Conservation (phyloP, 2,888 invertebrate species). For the Mongoloraphidia duomilia region DNA sequence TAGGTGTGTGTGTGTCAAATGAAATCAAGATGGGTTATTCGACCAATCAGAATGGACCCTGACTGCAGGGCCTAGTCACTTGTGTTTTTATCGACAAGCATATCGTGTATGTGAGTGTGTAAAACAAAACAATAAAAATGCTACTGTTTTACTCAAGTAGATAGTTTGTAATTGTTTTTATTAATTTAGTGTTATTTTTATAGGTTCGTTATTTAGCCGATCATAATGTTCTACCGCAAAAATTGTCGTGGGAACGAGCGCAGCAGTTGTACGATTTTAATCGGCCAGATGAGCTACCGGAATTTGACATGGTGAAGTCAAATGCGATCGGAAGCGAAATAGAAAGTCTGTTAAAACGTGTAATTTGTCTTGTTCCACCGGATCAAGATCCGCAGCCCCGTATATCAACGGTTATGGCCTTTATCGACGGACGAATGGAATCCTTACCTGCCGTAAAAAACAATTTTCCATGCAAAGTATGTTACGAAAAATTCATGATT, state of each 20-base stretch:
- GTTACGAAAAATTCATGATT: background rate
- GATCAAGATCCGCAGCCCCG: conserved; percentile 51
- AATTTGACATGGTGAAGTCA: conserved; percentile 60
- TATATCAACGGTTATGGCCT: conserved; percentile 46
- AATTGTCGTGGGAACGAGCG: conserved; percentile 58
- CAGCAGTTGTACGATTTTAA: conserved; percentile 69
- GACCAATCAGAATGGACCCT: too few relatives aligned
- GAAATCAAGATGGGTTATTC: too few relatives aligned
- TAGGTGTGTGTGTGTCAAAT: too few relatives aligned
- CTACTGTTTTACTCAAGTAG: conserved; percentile 20
- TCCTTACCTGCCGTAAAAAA: conserved; percentile 39
- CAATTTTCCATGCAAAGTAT: conserved; percentile 29
- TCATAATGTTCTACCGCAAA: conserved; percentile 56
- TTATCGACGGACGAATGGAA: conserved; percentile 45
- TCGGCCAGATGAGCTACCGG: conserved; percentile 63
- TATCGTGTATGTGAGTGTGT: too few relatives aligned
- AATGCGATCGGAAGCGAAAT: conserved; percentile 72
- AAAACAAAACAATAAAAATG: too few relatives aligned
- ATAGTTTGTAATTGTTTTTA: conserved; percentile 18
- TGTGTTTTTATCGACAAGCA: too few relatives aligned
- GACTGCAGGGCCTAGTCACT: too few relatives aligned
- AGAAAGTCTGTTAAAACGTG: conserved; percentile 55
- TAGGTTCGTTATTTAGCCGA: conserved; percentile 51
- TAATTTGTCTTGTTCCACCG: conserved; percentile 51
- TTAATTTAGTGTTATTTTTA: conserved; percentile 11